Base-by-base conservation (phyloP, 2,888 invertebrate species). In the Ormyrus pomaceus region DNA sequence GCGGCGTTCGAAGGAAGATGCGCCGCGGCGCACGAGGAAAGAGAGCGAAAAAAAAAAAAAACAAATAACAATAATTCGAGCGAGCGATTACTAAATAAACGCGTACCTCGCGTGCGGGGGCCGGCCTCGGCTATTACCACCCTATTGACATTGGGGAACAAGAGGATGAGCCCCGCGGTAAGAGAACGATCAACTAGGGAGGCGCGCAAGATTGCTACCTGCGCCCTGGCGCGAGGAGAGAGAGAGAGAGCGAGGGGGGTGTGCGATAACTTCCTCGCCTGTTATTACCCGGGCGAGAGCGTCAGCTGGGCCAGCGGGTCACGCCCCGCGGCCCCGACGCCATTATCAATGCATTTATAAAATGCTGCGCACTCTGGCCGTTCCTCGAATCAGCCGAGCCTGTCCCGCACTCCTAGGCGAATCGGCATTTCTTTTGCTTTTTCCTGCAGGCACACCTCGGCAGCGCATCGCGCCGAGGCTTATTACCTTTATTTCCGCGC, bases 251-350 rank as follows among this genome's bases (percentile, higher is more conserved):
- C 71, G 75, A 80, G 66, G 56, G 73, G 59, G 66, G 13, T 13
- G 13, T 55, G 68, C 79, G 75, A 72, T 76, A 79, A 72, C 53
- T 68, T 61, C 48, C 46, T 11, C 13, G 64, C 50, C 13, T 66
- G 70, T 64, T 70, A 74, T 73, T 77, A 70, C 55, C 46, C 34
- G 34, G 34, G 34, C 34, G 19, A 56, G 66, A 72, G 72, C 79
- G 82, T 82, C 82, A 82, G 82, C 82, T 82, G 81, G 69, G 70
- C 61, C 62, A 56, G 56, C 61, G 68, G 73, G 69, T 73, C 55
- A 77, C 77, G 73, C 76, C 79, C 65, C 53, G 11, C 8, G 9
- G 46, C 45, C 53, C 34, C 19, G 45, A 55, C 69, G 56, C 66
- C 68, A 80, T 76, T 72, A 71, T 72, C 80, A 70, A 76, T 80